Evolutionary conservation across 2,888 invertebrate species (phyloP), one percentile per base, ranked within the genome.

Genomic region (Alviniconcha strummeri): DNA sequence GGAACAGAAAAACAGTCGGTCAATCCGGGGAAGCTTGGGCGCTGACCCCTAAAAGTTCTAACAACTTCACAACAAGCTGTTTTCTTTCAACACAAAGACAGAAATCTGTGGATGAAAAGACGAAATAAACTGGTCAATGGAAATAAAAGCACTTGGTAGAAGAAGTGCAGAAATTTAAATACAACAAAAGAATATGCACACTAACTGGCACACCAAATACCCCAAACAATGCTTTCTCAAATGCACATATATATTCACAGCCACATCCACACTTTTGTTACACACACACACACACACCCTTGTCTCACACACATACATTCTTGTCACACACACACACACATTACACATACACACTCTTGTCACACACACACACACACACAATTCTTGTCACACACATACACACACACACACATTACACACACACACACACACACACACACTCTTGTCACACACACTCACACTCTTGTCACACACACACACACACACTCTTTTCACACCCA

Each of bases 1-100:
- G 89, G 9, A 88, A 85, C 69, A 52, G 72, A 84, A 15, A 71
- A 75, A 85, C 36, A 3, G 36, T 36, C 36, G 1, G 36, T 36
- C 36, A 36, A 36, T 36, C 36, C 36, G 36, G 36, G 36, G 36
- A 36, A 1, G 36, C 36, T 36, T 36, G 36, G 36, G 36, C 36
- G 36, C 36, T 36, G 36, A 36, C 36, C 36, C 36, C 36, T 36
- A 36, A 36, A 36, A 36, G 36, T 36, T 36, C 36, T 36, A 36
- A 36, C 36, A 36, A 36, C 36, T 36, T 36, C 36, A 36, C 36
- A 36, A 36, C 36, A 36, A 36, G 36, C 36, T 36, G 36, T 36
- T 36, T 36, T 36, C 36, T 36, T 36, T 36, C 36, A 36, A 36
- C 36, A 36, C 3, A 36, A 36, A 36, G 36, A 36, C 36, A 36